These are phyloP conservation scores for Solea solea DNA, from an alignment of 2,113 vertebrate species.

Conservation along the genomic window DNA sequence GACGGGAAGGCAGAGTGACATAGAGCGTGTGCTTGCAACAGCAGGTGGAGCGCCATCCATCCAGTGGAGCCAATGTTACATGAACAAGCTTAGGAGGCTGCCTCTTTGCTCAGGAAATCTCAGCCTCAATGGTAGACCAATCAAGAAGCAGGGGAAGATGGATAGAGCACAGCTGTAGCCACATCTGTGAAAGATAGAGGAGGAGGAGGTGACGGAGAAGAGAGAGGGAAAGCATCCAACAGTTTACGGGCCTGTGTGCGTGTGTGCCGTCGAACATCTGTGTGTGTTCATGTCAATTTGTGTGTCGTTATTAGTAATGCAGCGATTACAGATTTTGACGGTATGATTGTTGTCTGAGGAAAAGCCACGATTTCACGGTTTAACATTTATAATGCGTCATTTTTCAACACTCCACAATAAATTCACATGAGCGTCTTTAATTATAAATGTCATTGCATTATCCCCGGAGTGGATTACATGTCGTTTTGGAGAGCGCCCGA, in stretches of 20 bases:
- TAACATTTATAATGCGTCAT: too few species aligned
- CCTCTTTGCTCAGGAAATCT: slow-evolving; percentile 39
- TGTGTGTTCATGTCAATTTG: slow-evolving; percentile 22
- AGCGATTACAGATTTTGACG: too few species aligned
- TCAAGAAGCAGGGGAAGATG: slow-evolving; percentile 40
- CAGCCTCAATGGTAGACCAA: slow-evolving; percentile 35
- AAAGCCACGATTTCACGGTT: too few species aligned
- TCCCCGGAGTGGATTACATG: too few species aligned
- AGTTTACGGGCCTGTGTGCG: slow-evolving; percentile 9
- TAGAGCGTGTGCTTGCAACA: slow-evolving; percentile 25
- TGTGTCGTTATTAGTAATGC: slow-evolving; percentile 3
- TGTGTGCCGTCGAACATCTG: slow-evolving; percentile 23
- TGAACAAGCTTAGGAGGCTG: slow-evolving; percentile 29
- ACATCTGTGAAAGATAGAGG: slow-evolving; percentile 63
- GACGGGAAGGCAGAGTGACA: slow-evolving; percentile 22
- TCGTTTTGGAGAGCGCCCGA: too few species aligned
- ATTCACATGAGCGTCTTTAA: too few species aligned
- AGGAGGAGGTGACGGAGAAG: slow-evolving; percentile 35
- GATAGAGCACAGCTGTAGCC: slow-evolving; percentile 56
- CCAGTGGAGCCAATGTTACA: neutral
- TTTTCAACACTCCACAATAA: too few species aligned
- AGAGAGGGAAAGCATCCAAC: slow-evolving; percentile 38
- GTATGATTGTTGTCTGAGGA: too few species aligned
- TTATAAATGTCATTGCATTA: too few species aligned
- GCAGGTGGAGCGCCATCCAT: slow-evolving; percentile 50